These are phyloP conservation scores for Acronicta leporina DNA, from an alignment of 2,888 invertebrate genomes.

Conservation along the genomic window DNA sequence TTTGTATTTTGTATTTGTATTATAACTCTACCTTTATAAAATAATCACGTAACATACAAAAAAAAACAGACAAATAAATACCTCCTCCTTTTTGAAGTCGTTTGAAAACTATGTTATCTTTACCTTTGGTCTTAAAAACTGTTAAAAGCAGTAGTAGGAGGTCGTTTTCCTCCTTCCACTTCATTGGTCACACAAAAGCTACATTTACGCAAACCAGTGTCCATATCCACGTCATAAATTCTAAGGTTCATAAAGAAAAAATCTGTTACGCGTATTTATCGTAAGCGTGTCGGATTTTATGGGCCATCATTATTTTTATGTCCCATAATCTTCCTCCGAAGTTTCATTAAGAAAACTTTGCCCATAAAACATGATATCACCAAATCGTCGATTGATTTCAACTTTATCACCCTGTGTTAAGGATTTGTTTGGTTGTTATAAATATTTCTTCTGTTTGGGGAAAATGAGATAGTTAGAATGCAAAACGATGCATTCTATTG, in stretches of 20 bases:
- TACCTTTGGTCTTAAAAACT: constrained; percentile 18
- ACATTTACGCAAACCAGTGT: constrained; percentile 36
- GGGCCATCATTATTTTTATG: constrained; percentile 68
- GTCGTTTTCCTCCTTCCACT: constrained; percentile 35
- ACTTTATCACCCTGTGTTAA: constrained; percentile 47
- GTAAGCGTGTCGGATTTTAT: constrained; percentile 59
- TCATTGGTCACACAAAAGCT: constrained; percentile 41
- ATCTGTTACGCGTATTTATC: constrained; percentile 59
- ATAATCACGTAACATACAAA: too few species aligned
- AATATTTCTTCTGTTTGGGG: constrained; percentile 12
- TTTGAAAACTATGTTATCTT: too few species aligned
- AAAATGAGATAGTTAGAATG: constrained; percentile 27
- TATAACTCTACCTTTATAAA: too few species aligned
- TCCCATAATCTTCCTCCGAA: constrained; percentile 57
- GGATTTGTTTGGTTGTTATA: constrained; percentile 16
- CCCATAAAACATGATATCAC: constrained; percentile 48
- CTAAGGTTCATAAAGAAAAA: constrained; percentile 46
- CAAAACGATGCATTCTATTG: too few species aligned
- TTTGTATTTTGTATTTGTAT: too few species aligned
- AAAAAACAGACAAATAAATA: too few species aligned
- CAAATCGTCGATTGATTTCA: constrained; percentile 42
- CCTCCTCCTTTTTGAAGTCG: too few species aligned
- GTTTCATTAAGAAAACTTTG: constrained; percentile 65
- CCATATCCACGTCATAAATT: constrained; percentile 49
- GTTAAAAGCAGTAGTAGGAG: constrained; percentile 31